A percentile compares a stretch with the other conserved stretches of the same genome.
These are phyloP conservation scores for Baccha elongata DNA, from an alignment of 2,888 invertebrate genomes.

Conservation along the genomic window DNA sequence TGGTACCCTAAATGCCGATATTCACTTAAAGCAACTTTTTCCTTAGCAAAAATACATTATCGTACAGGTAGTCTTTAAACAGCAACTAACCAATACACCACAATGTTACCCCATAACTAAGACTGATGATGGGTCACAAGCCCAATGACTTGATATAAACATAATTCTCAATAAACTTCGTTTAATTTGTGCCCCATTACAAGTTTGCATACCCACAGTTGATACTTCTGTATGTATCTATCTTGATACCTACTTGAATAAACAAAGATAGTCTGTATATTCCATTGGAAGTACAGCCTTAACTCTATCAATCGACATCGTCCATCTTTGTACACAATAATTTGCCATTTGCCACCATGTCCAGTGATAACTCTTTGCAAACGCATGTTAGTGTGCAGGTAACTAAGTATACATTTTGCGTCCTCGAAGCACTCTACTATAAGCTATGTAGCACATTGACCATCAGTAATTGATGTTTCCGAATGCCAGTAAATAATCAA, in stretches of 20 bases:
- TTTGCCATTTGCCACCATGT: conserved; percentile 72
- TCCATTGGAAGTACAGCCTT: conserved; percentile 9
- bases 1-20: too few relatives aligned
- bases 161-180: conserved; percentile 64
- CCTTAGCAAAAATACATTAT: too few relatives aligned
- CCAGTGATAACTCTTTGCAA: conserved; percentile 60
- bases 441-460: conserved; percentile 36
- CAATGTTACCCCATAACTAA: not conserved
- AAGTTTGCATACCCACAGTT: conserved; percentile 43
- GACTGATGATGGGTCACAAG: conserved; percentile 63
- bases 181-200: conserved; percentile 69
- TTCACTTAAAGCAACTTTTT: too few relatives aligned
- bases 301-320: conserved; percentile 59
- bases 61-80: too few relatives aligned
- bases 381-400: conserved; percentile 30
- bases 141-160: conserved; percentile 67
- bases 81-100: not conserved
- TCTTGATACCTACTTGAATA: not conserved
- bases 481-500: conserved; percentile 82
- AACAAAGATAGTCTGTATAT: not conserved
- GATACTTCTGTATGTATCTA: not conserved
- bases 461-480: conserved; percentile 81
- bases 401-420: not conserved
- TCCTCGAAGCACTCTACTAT: not conserved
- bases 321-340: conserved; percentile 60